phyloP scores from a whole-genome alignment of 2,113 vertebrate species.

The Elephantulus edwardii region DNA sequence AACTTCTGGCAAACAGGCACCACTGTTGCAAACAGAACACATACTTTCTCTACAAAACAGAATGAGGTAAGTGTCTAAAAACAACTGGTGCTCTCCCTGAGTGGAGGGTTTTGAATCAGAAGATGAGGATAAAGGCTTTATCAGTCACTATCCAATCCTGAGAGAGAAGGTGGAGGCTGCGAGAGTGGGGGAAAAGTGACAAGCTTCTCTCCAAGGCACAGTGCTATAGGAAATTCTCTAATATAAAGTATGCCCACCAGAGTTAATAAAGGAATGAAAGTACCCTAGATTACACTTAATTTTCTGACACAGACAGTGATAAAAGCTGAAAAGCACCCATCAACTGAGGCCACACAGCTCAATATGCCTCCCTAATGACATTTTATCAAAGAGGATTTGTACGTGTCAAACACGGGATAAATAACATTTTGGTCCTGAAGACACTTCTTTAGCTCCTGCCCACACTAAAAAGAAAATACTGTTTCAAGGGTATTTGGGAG shows the following conservation, averaged over 20 bases:
- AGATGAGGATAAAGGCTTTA: neutral
- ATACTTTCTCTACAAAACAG: neutral
- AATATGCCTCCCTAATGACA: conserved; percentile 67
- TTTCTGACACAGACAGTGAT: conserved; percentile 68
- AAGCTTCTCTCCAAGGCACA: conserved; percentile 33
- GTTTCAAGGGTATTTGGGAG: conserved; percentile 30
- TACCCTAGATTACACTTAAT: conserved; percentile 63
- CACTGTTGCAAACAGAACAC: neutral
- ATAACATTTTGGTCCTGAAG: conserved; percentile 65
- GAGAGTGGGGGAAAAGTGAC: neutral
- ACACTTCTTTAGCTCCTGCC: conserved; percentile 63
- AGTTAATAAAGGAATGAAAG: conserved; percentile 61
- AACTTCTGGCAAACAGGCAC: neutral
- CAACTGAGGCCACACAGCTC: conserved; percentile 58
- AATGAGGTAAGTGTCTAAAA: neutral
- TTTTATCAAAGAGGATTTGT: conserved; percentile 72
- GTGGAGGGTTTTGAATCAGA: neutral
- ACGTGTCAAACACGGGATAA: conserved; percentile 74
- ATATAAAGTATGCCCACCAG: neutral
- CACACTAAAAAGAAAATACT: conserved; percentile 66
- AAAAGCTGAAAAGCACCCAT: conserved; percentile 47
- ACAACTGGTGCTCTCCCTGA: neutral
- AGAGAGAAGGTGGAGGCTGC: neutral
- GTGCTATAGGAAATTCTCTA: neutral
- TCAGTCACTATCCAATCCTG: neutral